Base-by-base conservation (phyloP, 1,140 invertebrate genomes). In the Cherax quadricarinatus region DNA sequence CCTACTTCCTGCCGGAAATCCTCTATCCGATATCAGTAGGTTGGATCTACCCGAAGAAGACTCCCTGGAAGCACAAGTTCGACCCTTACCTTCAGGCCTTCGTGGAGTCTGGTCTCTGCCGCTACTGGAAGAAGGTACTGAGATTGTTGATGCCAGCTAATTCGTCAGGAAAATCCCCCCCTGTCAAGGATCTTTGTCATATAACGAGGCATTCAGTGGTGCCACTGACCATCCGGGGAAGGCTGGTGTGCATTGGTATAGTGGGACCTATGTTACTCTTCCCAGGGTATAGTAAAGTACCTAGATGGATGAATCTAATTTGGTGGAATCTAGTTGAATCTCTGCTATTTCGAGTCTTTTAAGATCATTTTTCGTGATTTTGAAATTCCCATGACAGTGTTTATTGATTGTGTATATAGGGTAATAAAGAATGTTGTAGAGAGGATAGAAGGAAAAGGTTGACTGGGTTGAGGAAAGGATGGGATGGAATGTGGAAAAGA, bases 31-130 rank as follows among this genome's bases (percentile, higher is more conserved):
- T 81, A 10, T 70, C 86, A 41, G 75, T 86, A 5, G 89, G 83
- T 12, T 91, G 83, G 83, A 91, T 86, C 57, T 91, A 51, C 62
- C 89, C 89, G 0, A 91, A 91, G 85, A 86, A 86, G 60, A 91
- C 89, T 3, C 30, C 89, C 16, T 91, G 89, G 89, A 91, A 91
- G 24, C 89, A 91, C 49, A 91, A 91, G 78, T 80, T 91, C 30
- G 89, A 91, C 53, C 51, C 48, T 5, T 86, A 91, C 60, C 12
- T 91, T 6, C 83, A 81, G 48, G 57, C 21, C 3, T 73, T 86
- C 6, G 85, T 86, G 14, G 89, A 91, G 78, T 18, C 89, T 48
- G 89, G 89, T 12, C 83, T 91, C 5, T 75, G 70, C 12, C 70
- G 24, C n/a, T 75, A 75, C 70, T 75, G 70, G 70, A 75, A 75